Evolutionary conservation across 2,113 vertebrate species (phyloP).

Genomic region (Piliocolobus tephrosceles): DNA sequence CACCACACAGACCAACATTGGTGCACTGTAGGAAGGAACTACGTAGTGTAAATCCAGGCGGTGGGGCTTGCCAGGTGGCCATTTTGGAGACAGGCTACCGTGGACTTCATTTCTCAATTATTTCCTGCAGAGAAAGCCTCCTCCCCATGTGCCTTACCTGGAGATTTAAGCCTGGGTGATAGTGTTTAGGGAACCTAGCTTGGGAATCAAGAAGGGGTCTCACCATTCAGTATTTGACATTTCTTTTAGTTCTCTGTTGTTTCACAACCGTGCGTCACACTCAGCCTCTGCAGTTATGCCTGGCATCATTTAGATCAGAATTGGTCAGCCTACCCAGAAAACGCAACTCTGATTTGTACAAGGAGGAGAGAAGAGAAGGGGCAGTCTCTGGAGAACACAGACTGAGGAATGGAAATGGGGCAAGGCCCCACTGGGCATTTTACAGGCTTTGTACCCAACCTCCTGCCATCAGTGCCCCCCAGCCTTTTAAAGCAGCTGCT

Average conservation of each 20-base stretch:
- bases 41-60: neutral
- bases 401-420: neutral
- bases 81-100: fast-evolving
- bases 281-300: fast-evolving
- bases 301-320: neutral
- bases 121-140: neutral
- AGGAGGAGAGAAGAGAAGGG: neutral
- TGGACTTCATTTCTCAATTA: neutral
- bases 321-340: neutral
- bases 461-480: neutral
- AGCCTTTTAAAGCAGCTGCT: neutral
- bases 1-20: neutral
- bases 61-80: too few relatives aligned
- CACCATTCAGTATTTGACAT: neutral
- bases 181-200: neutral
- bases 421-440: neutral
- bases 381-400: neutral
- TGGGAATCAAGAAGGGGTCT: neutral
- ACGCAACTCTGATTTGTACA: neutral
- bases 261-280: neutral
- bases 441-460: neutral
- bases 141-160: neutral
- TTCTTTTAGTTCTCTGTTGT: neutral
- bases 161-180: neutral
- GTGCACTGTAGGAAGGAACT: neutral